phyloP scores from a whole-genome alignment of 2,888 invertebrate genomes.

The Hololepta plana region DNA sequence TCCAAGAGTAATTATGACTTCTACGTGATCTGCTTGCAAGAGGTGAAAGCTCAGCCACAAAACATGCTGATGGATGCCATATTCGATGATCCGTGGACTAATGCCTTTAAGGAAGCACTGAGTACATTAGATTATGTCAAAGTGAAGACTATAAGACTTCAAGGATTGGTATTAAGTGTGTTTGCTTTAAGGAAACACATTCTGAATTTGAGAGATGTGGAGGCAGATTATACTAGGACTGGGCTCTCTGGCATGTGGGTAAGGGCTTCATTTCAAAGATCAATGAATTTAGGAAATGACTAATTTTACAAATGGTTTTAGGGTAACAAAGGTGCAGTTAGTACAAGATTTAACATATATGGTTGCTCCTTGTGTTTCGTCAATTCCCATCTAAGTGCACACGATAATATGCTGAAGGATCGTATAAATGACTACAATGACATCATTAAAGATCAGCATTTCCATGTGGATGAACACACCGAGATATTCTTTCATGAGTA shows the following conservation, averaged over 20 bases:
- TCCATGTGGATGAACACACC: slow-evolving; percentile 56
- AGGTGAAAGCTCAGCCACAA: slow-evolving; percentile 76
- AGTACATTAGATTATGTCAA: slow-evolving; percentile 53
- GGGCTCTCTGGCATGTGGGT: slow-evolving; percentile 90
- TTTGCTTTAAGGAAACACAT: slow-evolving; percentile 67
- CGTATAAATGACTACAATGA: slow-evolving; percentile 75
- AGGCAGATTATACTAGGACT: slow-evolving; percentile 74
- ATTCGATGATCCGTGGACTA: slow-evolving; percentile 75
- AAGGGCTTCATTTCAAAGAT: slow-evolving; percentile 20
- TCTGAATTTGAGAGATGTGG: slow-evolving; percentile 64
- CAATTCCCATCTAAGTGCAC: slow-evolving; percentile 80
- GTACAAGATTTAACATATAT: slow-evolving; percentile 68
- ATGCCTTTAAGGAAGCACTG: slow-evolving; percentile 49
- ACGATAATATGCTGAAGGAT: slow-evolving; percentile 68
- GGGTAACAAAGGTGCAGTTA: slow-evolving; percentile 94
- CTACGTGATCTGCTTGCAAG: slow-evolving; percentile 72
- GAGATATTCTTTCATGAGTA: slow-evolving; percentile 87
- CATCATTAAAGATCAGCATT: slow-evolving; percentile 68
- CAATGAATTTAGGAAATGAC: not conserved
- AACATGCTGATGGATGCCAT: slow-evolving; percentile 65
- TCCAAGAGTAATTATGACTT: slow-evolving; percentile 58
- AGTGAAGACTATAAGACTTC: slow-evolving; percentile 62
- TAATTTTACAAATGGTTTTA: slow-evolving; percentile 25
- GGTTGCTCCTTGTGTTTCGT: slow-evolving; percentile 79
- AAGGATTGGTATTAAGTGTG: slow-evolving; percentile 64